Conservation (phyloP, 2,797 vertebrate species). For the Lagorchestes hirsutus region DNA sequence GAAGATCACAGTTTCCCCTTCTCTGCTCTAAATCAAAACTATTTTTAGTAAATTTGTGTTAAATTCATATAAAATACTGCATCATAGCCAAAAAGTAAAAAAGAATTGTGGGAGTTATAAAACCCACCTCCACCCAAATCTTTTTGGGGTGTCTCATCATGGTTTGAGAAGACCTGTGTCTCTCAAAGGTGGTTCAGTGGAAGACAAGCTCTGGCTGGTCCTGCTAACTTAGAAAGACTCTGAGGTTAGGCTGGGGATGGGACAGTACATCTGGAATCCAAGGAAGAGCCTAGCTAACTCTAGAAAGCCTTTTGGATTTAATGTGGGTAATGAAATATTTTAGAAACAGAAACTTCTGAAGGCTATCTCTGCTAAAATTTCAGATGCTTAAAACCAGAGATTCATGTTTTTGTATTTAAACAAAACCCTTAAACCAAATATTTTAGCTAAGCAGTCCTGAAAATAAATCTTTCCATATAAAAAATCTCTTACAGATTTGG, state of each 20-base stretch:
- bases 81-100: slow-evolving; percentile 13
- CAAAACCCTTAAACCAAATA: not conserved
- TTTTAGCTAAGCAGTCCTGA: not conserved
- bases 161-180: not conserved
- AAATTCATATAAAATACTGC: not conserved
- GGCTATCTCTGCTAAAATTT: not conserved
- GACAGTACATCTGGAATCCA: not conserved
- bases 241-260: not conserved
- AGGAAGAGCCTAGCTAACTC: not conserved
- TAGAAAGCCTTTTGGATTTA: not conserved
- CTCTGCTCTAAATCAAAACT: not conserved
- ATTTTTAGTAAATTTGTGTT: not conserved
- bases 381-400: not conserved
- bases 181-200: not conserved
- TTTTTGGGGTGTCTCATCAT: not conserved
- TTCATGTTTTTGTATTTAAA: not conserved
- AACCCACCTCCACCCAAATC: not conserved
- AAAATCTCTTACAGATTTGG: not conserved
- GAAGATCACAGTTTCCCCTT: too few relatives aligned
- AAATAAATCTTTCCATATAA: not conserved
- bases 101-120: not conserved
- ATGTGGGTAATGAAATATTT: not conserved
- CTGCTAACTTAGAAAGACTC: not conserved
- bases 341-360: not conserved
- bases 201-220: not conserved